Evolutionary conservation across 2,888 invertebrate species (phyloP), one percentile per base, ranked within the genome.

Genomic region (Harpalus rubripes): DNA sequence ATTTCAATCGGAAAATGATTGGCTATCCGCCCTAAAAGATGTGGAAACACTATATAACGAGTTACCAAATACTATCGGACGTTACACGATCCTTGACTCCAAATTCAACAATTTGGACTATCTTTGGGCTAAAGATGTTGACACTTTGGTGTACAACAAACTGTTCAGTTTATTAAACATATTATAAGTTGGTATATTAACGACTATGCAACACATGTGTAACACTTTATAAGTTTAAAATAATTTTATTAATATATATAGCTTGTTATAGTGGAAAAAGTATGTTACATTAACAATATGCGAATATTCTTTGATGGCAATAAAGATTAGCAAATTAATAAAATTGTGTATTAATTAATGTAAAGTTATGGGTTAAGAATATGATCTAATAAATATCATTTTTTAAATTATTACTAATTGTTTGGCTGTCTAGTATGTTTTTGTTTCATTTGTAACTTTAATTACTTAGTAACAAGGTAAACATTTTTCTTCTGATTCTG

Each of bases 1-100:
- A n/a, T 92, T 93, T 87, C 93, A 92, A 88, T 92, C 93, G 8
- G 89, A 89, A 0, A 92, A 93, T 22, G 22, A 22, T 22, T 22
- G 22, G 22, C 3, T 22, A 16, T 44, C 52, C 0, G 16, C 74
- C 7, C 18, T 16, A 74, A 74, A 7, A n/a, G 78, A 78, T 78
- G 78, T 78, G 18, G 4, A 22, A 15, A 52, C 26, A 56, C 26
- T 78, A 3, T 26, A 78, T n/a, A 7, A 58, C 0, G 26, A 58
- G 12, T 22, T 78, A n/a, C 26, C 58, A 2, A 52, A 78, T n/a
- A 0, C 58, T 5, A 32, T 78, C 10, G 52, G 52, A 22, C 22
- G 22, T 58, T n/a, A 12, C 12, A 0, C 7, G 6, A 22, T 58
- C 22, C 0, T 12, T n/a, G 22, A 78, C n/a, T 12, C 10, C 2